Conservation (phyloP, 2,888 invertebrate genomes). For the Rugalucina vietnamica region DNA sequence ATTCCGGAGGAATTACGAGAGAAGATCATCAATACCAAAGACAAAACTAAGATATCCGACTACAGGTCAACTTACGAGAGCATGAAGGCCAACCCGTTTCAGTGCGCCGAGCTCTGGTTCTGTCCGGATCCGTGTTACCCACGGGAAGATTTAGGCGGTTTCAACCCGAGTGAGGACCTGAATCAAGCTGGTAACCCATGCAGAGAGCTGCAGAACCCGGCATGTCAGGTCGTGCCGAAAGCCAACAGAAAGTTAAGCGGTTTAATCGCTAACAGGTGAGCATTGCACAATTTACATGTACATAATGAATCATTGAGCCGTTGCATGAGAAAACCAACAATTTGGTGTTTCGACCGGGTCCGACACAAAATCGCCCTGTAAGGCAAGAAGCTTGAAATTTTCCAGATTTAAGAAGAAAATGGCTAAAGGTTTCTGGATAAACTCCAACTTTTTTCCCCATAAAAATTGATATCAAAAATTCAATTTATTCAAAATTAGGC, state of each 20-base stretch:
- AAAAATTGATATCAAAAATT: too few species aligned
- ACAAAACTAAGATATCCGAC: conserved; percentile 10
- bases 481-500: too few species aligned
- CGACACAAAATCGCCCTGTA: too few species aligned
- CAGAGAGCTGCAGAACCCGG: conserved; percentile 44
- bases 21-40: not conserved
- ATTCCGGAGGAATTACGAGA: too few species aligned
- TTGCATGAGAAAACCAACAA: too few species aligned
- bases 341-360: too few species aligned
- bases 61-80: conserved; percentile 13
- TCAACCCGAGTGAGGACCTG: not conserved
- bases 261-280: conserved; percentile 65
- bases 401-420: too few species aligned
- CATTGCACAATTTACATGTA: too few species aligned
- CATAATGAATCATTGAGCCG: too few species aligned
- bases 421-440: too few species aligned
- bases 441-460: too few species aligned
- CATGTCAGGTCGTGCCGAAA: conserved; percentile 48
- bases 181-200: conserved; percentile 69
- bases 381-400: too few species aligned
- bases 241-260: conserved; percentile 71
- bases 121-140: conserved; percentile 79
- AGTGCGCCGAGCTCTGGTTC: conserved; percentile 75
- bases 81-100: conserved; percentile 47
- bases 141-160: conserved; percentile 55